Conservation (phyloP, 2,797 vertebrate genomes). For the Tadarida brasiliensis region DNA sequence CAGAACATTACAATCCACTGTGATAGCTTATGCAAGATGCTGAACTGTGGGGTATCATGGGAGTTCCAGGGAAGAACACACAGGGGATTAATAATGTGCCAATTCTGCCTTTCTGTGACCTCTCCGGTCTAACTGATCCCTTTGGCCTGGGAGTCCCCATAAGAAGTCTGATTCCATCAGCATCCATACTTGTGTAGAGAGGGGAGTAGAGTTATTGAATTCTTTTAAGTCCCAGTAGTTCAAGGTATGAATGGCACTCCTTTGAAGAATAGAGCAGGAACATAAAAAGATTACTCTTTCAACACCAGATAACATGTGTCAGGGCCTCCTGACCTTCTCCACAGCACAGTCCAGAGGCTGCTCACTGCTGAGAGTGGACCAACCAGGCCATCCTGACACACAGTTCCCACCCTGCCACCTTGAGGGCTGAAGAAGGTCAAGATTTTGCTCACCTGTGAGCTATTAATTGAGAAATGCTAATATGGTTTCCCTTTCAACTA, state of each 20-base stretch:
- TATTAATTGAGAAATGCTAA: background rate
- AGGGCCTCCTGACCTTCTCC: background rate
- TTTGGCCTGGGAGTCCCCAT: background rate
- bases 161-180: background rate
- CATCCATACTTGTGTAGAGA: background rate
- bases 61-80: background rate
- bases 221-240: constrained; percentile 16
- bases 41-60: background rate
- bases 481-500: background rate
- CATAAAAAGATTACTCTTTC: background rate
- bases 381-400: background rate
- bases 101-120: background rate
- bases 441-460: background rate
- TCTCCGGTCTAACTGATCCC: background rate
- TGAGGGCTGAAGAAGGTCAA: background rate
- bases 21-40: background rate
- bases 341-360: background rate
- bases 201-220: background rate
- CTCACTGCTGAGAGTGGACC: background rate
- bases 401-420: background rate
- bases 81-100: background rate
- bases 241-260: background rate
- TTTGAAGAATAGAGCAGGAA: constrained; percentile 31
- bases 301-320: background rate
- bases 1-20: background rate